Evolutionary conservation across 1,140 invertebrate species (phyloP).

Genomic region (Wiebesia pumilae): DNA sequence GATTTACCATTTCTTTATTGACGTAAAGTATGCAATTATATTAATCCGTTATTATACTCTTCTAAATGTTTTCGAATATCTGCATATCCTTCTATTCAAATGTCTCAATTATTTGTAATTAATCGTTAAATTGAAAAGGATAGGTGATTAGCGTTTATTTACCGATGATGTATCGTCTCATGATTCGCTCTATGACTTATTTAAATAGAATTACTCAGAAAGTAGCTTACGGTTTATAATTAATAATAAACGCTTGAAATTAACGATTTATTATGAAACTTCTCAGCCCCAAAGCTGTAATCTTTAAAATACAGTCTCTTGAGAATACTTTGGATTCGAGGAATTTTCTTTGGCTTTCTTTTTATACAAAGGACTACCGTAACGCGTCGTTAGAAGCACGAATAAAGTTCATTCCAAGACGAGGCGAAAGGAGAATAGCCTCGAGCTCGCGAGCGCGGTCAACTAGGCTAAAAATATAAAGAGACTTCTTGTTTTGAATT

Average conservation of each 20-base stretch:
- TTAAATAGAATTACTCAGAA: not conserved
- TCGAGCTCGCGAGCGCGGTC: not conserved
- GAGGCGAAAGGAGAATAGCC: conserved; percentile 47
- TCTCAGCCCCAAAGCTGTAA: conserved; percentile 16
- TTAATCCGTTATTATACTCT: not conserved
- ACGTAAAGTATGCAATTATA: not conserved
- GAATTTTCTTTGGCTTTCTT: conserved; percentile 35
- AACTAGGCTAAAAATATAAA: conserved; percentile 33
- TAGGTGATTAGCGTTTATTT: no score
- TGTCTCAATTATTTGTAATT: not conserved
- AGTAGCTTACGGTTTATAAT: not conserved
- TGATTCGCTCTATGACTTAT: not conserved
- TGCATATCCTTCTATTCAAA: not conserved
- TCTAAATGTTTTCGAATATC: not conserved
- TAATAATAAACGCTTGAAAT: not conserved
- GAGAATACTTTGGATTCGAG: conserved; percentile 30
- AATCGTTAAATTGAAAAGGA: no score
- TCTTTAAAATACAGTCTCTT: conserved; percentile 27
- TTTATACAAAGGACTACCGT: conserved; percentile 43
- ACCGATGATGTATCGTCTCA: no score
- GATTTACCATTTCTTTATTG: not conserved
- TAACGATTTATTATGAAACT: conserved; percentile 28
- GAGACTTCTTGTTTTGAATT: conserved; percentile 49
- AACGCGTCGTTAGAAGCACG: conserved; percentile 50
- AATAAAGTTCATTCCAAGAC: conserved; percentile 48